Conservation (phyloP, 1,140 invertebrate genomes). For the Drosophila baimaii region DNA sequence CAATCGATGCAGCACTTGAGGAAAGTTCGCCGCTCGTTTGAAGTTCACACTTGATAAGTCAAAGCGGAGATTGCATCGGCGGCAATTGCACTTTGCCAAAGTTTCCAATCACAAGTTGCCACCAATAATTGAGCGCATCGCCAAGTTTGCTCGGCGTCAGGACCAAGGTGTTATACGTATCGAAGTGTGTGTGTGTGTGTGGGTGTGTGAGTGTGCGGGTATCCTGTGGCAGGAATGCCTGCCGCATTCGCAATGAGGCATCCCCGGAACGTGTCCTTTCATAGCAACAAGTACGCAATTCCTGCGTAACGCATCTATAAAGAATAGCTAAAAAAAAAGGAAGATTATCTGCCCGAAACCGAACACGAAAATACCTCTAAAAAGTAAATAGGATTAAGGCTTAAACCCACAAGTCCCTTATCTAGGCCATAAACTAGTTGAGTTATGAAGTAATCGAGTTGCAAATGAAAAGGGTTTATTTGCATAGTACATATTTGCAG, state of each 20-base stretch:
- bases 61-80: slow-evolving; percentile 42
- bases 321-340: not conserved
- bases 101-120: slow-evolving; percentile 56
- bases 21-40: slow-evolving; percentile 17
- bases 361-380: slow-evolving; percentile 18
- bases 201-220: slow-evolving; percentile 6
- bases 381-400: not conserved
- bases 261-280: slow-evolving; percentile 20
- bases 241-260: slow-evolving; percentile 56
- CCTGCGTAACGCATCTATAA: slow-evolving; percentile 30
- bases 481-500: too few species aligned
- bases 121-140: slow-evolving; percentile 41
- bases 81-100: slow-evolving; percentile 41
- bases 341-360: slow-evolving; percentile 5
- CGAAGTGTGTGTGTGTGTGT: not conserved
- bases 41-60: slow-evolving; percentile 46
- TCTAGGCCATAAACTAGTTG: not conserved
- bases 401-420: not conserved
- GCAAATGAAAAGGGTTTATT: not conserved
- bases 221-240: slow-evolving; percentile 29
- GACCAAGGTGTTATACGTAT: slow-evolving; percentile 14
- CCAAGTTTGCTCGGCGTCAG: not conserved
- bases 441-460: slow-evolving; percentile 1
- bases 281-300: slow-evolving; percentile 67
- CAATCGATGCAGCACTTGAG: slow-evolving; percentile 39